Evolutionary conservation across 2,888 invertebrate species (phyloP).

Genomic region (Pharmacophagus antenor): DNA sequence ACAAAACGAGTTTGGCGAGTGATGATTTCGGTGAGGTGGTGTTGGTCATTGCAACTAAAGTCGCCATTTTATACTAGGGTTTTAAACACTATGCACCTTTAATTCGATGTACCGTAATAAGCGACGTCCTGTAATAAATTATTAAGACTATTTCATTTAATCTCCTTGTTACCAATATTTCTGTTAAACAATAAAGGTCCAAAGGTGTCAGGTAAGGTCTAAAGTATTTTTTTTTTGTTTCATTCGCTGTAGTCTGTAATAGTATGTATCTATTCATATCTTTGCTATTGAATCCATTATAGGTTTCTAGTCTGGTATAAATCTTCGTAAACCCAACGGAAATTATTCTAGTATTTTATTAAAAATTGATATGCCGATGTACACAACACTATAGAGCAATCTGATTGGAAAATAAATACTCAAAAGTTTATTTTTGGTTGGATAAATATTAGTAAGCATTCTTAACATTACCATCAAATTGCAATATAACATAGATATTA

Average conservation of each 20-base stretch:
- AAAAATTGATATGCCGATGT: no score
- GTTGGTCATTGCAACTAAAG: constrained; percentile 49
- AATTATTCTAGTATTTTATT: neutral
- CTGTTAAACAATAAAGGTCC: neutral
- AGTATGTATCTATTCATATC: neutral
- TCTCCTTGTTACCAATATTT: neutral
- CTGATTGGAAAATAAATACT: no score
- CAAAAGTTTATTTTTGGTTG: no score
- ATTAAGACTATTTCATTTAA: neutral
- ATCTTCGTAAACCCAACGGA: neutral
- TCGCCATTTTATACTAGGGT: constrained; percentile 36
- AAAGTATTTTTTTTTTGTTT: neutral
- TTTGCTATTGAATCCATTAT: neutral
- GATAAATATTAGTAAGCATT: no score
- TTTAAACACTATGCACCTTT: neutral
- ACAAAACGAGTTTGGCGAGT: constrained; percentile 84
- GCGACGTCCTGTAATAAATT: constrained; percentile 8
- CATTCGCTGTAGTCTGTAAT: neutral
- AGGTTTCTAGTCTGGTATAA: neutral
- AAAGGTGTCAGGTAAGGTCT: neutral
- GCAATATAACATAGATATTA: neutral
- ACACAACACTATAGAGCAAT: no score
- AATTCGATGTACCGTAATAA: neutral
- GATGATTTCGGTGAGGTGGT: constrained; percentile 85
- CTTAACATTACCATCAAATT: neutral